A percentile compares a stretch with the other conserved stretches of the same genome.
phyloP scores from a whole-genome alignment of 2,113 vertebrate species.

The Silurus meridionalis region DNA sequence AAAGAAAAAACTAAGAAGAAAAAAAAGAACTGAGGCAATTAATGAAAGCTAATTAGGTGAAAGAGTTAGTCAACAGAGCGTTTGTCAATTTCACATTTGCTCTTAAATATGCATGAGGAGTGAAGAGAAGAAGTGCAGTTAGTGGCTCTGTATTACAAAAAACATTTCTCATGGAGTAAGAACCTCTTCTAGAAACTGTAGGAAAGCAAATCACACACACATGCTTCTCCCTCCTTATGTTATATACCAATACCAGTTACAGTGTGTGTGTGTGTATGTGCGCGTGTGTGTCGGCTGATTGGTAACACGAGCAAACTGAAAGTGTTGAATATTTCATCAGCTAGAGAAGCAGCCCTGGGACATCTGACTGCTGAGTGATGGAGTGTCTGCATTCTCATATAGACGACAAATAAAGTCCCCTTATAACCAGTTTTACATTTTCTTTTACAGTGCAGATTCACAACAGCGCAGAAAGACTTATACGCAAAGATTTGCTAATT shows the following conservation, averaged over 20 bases:
- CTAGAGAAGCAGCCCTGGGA: constrained; percentile 4
- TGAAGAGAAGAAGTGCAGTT: neutral
- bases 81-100: constrained; percentile 44
- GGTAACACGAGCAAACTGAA: constrained; percentile 30
- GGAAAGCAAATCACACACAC: neutral
- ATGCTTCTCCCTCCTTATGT: neutral
- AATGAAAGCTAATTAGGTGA: constrained; percentile 43
- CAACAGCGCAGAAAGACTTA: neutral
- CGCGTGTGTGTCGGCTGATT: neutral
- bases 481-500: neutral
- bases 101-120: constrained; percentile 47
- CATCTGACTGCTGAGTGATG: constrained; percentile 13
- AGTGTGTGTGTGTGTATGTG: neutral
- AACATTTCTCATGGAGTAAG: neutral
- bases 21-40: constrained; percentile 13
- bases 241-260: constrained; percentile 25
- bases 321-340: constrained; percentile 45
- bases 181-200: neutral
- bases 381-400: neutral
- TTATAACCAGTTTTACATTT: neutral
- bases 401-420: neutral
- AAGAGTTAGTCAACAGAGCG: constrained; percentile 40
- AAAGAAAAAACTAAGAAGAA: neutral
- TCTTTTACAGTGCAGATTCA: neutral
- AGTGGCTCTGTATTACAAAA: neutral